Evolutionary conservation across 2,888 invertebrate genomes (phyloP).

Genomic region (Dicyrtomina minuta): DNA sequence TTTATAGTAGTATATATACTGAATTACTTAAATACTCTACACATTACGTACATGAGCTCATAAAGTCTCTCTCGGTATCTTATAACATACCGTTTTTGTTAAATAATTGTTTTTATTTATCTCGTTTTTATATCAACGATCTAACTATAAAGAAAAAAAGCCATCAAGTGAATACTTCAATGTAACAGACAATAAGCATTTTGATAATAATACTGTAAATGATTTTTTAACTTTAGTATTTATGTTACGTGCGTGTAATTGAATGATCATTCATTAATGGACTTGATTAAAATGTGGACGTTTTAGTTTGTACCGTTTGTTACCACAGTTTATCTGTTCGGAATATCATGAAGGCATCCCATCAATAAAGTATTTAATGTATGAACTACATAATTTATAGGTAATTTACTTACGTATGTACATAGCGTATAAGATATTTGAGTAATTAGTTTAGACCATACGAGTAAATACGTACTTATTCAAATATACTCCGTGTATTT

Average conservation of each 20-base stretch:
- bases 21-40: too few relatives aligned
- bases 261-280: not conserved
- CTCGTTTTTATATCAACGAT: too few relatives aligned
- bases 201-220: too few relatives aligned
- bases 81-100: not conserved
- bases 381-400: too few relatives aligned
- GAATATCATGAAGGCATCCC: constrained; percentile 11
- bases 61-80: constrained; percentile 16
- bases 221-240: not conserved
- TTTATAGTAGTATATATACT: not conserved
- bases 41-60: constrained; percentile 3
- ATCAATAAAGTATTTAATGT: constrained; percentile 25
- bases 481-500: constrained; percentile 41
- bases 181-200: too few relatives aligned
- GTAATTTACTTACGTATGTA: not conserved
- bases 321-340: constrained; percentile 35
- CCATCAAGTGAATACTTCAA: too few relatives aligned
- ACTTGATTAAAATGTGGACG: constrained; percentile 3
- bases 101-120: not conserved
- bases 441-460: too few relatives aligned
- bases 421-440: not conserved
- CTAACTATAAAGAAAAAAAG: too few relatives aligned
- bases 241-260: not conserved
- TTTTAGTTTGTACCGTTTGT: constrained; percentile 43
- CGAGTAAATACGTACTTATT: not conserved